Base-by-base conservation (phyloP, 2,113 vertebrate species). In the Penelope pileata region DNA sequence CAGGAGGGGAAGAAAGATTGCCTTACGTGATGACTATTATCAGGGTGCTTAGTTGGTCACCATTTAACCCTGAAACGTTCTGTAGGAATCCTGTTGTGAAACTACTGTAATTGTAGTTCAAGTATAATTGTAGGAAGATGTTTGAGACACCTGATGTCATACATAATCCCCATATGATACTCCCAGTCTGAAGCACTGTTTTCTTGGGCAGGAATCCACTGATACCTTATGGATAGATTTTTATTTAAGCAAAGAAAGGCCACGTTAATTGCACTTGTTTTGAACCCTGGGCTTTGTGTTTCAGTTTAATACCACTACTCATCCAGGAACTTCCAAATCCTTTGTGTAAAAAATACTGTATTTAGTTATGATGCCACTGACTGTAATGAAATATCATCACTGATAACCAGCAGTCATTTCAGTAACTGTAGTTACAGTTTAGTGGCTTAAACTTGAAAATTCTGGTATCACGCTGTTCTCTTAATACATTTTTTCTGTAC, bases 81-180 rank as follows among this genome's bases (percentile, higher is more conserved):
- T 93, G 79, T 58, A 88, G 83, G 66, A 88, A 58, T 75, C n/a
- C 16, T 83, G 17, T 93, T 96, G 83, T 83, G 54, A 93, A 91
- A 95, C 50, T 24, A 17, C n/a, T 45, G 19, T 94, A 96, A 91
- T 93, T 87, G 72, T 22, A 86, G 38, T 2, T 1, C 59, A 59
- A 91, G 29, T 93, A 6, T 90, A 86, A 94, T 94, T 91, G 83
- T 24, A 63, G 54, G 42, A 86, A 85, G 79, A 32, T 88, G 63
- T 86, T 85, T 88, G 75, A 90, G 82, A 62, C 69, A 86, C 66
- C 27, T 84, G 45, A 86, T 47, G 63, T 62, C 16, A 12, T 81
- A 27, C 0, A 0, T 93, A 40, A 84, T 89, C 22, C 22, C 8
- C 1, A 4, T 53, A 16, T 29, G 45, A 77, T 91, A 90, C 85